Percentiles rank a stretch among this genome's conserved stretches.
phyloP scores from a whole-genome alignment of 2,113 vertebrate species.

The Perca schrenkii region DNA sequence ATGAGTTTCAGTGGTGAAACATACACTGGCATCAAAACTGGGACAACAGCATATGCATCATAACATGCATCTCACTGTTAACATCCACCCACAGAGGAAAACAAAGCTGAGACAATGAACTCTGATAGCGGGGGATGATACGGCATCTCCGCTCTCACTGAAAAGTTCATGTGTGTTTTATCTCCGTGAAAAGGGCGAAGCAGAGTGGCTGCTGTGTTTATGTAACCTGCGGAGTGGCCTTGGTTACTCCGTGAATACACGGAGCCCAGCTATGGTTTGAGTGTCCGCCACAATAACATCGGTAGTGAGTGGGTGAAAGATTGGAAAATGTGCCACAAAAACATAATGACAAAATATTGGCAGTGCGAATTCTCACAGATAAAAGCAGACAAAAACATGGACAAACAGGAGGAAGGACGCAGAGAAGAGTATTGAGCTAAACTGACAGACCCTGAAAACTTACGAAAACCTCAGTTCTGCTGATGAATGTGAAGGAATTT shows the following conservation, averaged over 20 bases:
- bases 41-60: neutral
- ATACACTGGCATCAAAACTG: neutral
- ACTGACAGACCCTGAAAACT: neutral
- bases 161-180: slow-evolving; percentile 63
- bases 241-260: slow-evolving; percentile 35
- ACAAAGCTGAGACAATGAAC: slow-evolving; percentile 19
- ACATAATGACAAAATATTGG: slow-evolving; percentile 33
- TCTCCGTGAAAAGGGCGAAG: slow-evolving; percentile 21
- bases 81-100: slow-evolving; percentile 22
- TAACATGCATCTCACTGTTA: neutral
- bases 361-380: slow-evolving; percentile 16
- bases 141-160: slow-evolving; percentile 30
- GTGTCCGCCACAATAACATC: slow-evolving; percentile 39
- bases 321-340: slow-evolving; percentile 52
- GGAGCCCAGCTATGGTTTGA: slow-evolving; percentile 8
- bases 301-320: slow-evolving; percentile 38
- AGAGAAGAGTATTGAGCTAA: neutral
- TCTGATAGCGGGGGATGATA: slow-evolving; percentile 13
- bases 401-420: neutral
- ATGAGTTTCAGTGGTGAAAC: slow-evolving; percentile 21
- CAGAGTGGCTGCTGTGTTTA: slow-evolving; percentile 53
- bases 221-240: slow-evolving; percentile 47
- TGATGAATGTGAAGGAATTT: slow-evolving; percentile 27
- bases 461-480: neutral
- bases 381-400: neutral